Evolutionary conservation across 2,888 invertebrate species (phyloP).

Genomic region (Auanema sp.): DNA sequence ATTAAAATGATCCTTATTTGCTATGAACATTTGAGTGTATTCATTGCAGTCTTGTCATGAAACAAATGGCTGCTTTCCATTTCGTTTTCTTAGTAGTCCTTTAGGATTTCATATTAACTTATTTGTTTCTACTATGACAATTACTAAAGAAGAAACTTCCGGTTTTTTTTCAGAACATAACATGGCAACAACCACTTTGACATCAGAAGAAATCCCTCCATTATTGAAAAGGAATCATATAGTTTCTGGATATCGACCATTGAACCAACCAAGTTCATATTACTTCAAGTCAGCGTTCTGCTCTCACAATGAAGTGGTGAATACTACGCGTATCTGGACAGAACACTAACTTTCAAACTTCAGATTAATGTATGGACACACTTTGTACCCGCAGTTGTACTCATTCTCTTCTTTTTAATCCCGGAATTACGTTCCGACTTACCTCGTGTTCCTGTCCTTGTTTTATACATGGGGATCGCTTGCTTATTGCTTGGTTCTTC

Average conservation of each 20-base stretch:
- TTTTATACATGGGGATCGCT: constrained; percentile 45
- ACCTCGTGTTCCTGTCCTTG: constrained; percentile 45
- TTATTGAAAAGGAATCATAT: constrained; percentile 48
- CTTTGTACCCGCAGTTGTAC: constrained; percentile 46
- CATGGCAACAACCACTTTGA: too few species aligned
- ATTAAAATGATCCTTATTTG: too few species aligned
- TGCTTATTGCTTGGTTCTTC: constrained; percentile 47
- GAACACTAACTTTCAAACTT: constrained; percentile 10
- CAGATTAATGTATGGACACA: constrained; percentile 62
- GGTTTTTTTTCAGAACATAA: too few species aligned
- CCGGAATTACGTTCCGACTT: constrained; percentile 38
- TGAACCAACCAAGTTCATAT: constrained; percentile 44
- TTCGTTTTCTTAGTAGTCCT: too few species aligned
- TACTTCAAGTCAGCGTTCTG: constrained; percentile 54
- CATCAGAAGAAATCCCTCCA: constrained; percentile 39
- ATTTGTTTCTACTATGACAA: too few species aligned
- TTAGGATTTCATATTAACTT: too few species aligned
- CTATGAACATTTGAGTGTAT: too few species aligned
- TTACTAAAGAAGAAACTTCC: too few species aligned
- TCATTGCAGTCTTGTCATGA: too few species aligned
- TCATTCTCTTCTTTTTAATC: constrained; percentile 43
- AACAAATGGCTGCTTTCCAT: too few species aligned
- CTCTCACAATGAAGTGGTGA: constrained; percentile 56
- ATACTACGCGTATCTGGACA: constrained; percentile 7
- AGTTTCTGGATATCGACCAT: constrained; percentile 52